phyloP scores from a whole-genome alignment of 2,888 invertebrate genomes.

The Mesorhabditis spiculigera region DNA sequence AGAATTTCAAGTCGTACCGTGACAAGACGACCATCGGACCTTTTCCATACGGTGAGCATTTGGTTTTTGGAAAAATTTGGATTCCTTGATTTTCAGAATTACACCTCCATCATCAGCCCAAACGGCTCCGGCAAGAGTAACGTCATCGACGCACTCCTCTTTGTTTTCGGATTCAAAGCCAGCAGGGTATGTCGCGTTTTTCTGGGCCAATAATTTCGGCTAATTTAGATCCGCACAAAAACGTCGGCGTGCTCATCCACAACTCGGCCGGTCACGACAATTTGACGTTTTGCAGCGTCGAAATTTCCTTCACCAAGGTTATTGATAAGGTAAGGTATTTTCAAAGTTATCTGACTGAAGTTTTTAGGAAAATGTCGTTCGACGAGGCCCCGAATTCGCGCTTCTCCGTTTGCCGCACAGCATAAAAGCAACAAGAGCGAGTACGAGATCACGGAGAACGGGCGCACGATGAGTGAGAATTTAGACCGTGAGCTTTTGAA shows the following conservation, averaged over 20 bases:
- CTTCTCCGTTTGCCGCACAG: constrained; percentile 81
- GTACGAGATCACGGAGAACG: constrained; percentile 36
- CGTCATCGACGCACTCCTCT: constrained; percentile 96
- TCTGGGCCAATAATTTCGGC: constrained; percentile 4
- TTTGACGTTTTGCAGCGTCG: constrained; percentile 77
- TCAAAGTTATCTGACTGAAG: background rate
- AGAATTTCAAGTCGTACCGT: constrained; percentile 94
- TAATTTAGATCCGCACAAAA: constrained; percentile 83
- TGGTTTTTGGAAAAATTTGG: constrained; percentile 10
- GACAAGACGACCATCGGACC: constrained; percentile 80
- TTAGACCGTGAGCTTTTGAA: background rate
- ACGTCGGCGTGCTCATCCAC: constrained; percentile 77
- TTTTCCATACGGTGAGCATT: constrained; percentile 79
- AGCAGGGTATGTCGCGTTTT: background rate
- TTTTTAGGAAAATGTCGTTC: constrained; percentile 60
- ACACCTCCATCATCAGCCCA: constrained; percentile 92
- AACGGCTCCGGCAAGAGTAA: constrained; percentile 99
- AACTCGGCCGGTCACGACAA: constrained; percentile 78
- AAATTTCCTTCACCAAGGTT: constrained; percentile 76
- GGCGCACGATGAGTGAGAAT: background rate
- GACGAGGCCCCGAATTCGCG: constrained; percentile 76
- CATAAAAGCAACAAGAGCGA: constrained; percentile 65
- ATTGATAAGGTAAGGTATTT: constrained; percentile 57
- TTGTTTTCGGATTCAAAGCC: constrained; percentile 82
- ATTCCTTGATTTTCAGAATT: constrained; percentile 69